phyloP scores from a whole-genome alignment of 1,140 invertebrate species.

The Druon quercuslanigerum region DNA sequence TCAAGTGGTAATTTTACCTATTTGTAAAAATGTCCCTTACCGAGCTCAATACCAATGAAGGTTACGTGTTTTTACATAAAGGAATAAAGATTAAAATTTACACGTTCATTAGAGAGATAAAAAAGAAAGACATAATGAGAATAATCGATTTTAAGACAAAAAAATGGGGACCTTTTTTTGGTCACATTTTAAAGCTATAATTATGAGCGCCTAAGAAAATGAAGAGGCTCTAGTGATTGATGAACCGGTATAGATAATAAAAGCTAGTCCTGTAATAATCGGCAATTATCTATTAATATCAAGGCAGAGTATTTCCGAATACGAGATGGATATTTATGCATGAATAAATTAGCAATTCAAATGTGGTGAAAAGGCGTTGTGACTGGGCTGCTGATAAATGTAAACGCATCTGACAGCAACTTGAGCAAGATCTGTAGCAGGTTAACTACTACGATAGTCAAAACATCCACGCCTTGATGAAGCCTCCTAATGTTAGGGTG shows the following conservation, averaged over 20 bases:
- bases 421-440: conserved; percentile 6
- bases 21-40: no score
- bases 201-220: conserved; percentile 18
- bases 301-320: conserved; percentile 5
- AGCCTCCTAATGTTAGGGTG: no score
- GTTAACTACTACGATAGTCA: background rate
- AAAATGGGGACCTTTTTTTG: background rate
- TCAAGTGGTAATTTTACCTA: no score
- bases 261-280: conserved; percentile 15
- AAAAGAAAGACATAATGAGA: background rate
- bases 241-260: background rate
- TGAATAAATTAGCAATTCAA: conserved; percentile 21
- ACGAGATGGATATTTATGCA: conserved; percentile 16
- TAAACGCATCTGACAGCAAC: conserved; percentile 11
- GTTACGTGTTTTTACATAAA: no score
- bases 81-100: background rate
- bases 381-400: background rate
- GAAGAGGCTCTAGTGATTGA: conserved; percentile 8
- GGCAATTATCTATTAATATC: conserved; percentile 25
- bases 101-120: background rate
- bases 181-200: background rate
- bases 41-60: no score
- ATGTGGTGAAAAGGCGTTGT: background rate
- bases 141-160: background rate
- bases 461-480: background rate